Evolutionary conservation across 2,797 vertebrate genomes (phyloP).

Genomic region (Notolepis coatsorum): DNA sequence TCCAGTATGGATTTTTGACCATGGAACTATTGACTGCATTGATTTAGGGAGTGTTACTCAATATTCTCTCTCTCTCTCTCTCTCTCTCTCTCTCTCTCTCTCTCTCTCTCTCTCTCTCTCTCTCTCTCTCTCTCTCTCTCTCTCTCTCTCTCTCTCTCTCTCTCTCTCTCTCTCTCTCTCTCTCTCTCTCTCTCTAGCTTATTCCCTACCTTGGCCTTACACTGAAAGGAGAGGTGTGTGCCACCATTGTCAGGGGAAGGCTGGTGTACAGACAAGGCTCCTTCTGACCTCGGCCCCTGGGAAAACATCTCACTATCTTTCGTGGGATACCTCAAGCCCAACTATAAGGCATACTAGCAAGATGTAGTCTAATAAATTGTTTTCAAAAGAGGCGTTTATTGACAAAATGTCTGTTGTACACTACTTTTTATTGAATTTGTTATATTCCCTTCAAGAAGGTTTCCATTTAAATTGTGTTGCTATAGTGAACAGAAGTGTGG

Average conservation of each 20-base stretch:
- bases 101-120: too few relatives aligned
- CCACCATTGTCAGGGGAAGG: conserved; percentile 67
- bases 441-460: too few relatives aligned
- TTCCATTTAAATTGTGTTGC: too few relatives aligned
- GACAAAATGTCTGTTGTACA: too few relatives aligned
- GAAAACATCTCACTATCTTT: conserved; percentile 55
- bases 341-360: conserved; percentile 31
- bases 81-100: too few relatives aligned
- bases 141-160: neutral
- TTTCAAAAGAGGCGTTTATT: neutral
- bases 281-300: conserved; percentile 60
- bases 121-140: too few relatives aligned
- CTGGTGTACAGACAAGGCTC: conserved; percentile 73
- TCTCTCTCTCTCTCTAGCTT: too few relatives aligned
- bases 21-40: neutral
- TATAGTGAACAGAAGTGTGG: too few relatives aligned
- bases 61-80: too few relatives aligned
- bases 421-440: too few relatives aligned
- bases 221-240: conserved; percentile 65
- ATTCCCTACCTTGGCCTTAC: conserved; percentile 70
- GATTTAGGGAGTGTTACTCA: neutral
- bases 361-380: too few relatives aligned
- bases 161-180: conserved; percentile 35
- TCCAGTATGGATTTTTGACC: neutral
- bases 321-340: conserved; percentile 19